A percentile compares a stretch with the other conserved stretches of the same genome.
Evolutionary conservation across 1,140 invertebrate species (phyloP).

Genomic region (Cyclargus thomasi): DNA sequence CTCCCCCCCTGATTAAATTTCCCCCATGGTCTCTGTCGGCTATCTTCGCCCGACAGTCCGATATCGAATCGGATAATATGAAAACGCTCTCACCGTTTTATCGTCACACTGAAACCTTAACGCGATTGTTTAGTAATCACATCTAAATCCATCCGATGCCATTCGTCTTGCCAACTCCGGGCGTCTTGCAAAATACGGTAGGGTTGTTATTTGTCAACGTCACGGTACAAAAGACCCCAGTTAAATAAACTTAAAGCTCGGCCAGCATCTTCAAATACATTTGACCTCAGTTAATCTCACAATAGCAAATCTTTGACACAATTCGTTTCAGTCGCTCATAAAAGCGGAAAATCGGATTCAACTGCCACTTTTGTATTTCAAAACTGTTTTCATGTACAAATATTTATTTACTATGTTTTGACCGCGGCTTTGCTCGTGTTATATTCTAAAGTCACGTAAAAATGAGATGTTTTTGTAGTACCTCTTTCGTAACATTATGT

Average conservation of each 20-base stretch:
- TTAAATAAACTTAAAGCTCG: not conserved
- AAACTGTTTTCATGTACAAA: not conserved
- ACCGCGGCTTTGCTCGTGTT: too few relatives aligned
- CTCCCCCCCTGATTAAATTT: too few relatives aligned
- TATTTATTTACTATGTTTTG: too few relatives aligned
- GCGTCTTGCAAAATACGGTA: conserved; percentile 1
- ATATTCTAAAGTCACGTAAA: too few relatives aligned
- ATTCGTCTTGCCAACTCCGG: not conserved
- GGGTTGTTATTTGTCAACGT: conserved; percentile 13
- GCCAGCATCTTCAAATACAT: not conserved
- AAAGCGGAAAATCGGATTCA: not conserved
- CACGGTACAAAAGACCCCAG: conserved; percentile 9
- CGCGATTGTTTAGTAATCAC: not conserved
- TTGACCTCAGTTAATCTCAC: conserved; percentile 2
- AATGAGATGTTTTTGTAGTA: too few relatives aligned
- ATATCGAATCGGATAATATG: too few relatives aligned
- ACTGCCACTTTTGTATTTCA: not conserved
- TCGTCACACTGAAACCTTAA: not conserved
- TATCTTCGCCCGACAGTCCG: too few relatives aligned
- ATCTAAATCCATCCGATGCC: not conserved
- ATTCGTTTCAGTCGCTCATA: not conserved
- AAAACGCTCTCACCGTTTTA: too few relatives aligned
- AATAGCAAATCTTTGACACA: not conserved
- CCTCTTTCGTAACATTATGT: too few relatives aligned
- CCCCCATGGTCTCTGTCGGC: too few relatives aligned